These are phyloP conservation scores for Coturnix japonica DNA, from an alignment of 2,113 vertebrate genomes.

Conservation along the genomic window DNA sequence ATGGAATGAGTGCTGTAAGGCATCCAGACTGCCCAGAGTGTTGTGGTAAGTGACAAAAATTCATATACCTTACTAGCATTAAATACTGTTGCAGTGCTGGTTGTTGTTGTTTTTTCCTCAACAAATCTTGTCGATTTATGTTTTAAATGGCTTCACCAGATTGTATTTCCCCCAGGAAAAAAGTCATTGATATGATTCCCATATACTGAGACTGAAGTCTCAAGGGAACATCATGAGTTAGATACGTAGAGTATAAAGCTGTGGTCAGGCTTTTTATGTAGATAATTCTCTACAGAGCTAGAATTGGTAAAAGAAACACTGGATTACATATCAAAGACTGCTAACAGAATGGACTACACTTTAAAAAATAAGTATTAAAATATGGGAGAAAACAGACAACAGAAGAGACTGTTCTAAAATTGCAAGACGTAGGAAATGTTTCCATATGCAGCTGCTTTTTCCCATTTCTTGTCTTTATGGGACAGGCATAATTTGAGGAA, in stretches of 20 bases:
- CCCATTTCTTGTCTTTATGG: background rate
- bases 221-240: background rate
- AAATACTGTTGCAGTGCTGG: background rate
- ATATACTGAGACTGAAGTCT: background rate
- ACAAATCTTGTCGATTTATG: background rate
- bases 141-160: background rate
- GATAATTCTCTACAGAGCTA: background rate
- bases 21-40: constrained; percentile 69
- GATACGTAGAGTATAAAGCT: background rate
- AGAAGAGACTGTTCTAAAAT: background rate
- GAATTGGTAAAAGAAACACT: background rate
- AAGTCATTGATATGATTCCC: background rate
- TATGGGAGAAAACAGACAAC: background rate
- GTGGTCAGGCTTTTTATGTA: background rate
- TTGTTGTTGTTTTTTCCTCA: background rate
- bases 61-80: background rate
- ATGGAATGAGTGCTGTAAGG: constrained; percentile 53
- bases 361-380: background rate
- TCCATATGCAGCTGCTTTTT: background rate
- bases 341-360: background rate
- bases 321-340: background rate
- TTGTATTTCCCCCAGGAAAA: background rate
- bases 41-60: constrained; percentile 58
- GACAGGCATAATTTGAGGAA: background rate
- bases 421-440: background rate